Evolutionary conservation across 2,113 vertebrate genomes (phyloP), one percentile per base, ranked within the genome.

Genomic region (Cololabis saira): DNA sequence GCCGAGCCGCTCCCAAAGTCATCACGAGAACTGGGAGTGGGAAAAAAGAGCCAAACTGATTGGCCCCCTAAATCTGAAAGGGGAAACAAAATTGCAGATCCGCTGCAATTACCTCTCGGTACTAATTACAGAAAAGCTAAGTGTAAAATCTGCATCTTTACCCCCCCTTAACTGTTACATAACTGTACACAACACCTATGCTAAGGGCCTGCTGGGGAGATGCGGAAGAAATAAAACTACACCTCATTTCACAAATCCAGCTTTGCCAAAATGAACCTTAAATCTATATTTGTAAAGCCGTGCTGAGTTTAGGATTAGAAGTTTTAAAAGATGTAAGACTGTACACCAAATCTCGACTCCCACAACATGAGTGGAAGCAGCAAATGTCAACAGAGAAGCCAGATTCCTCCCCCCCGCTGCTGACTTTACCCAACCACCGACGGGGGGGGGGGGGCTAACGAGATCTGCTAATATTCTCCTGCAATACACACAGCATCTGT

Each of bases 121-220:
- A 51, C 86, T 90, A 90, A 91, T 92, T 89, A 88, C 79, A 81
- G 86, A 84, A 89, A 88, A 81, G 76, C 82, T 86, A 74, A 90
- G 85, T 84, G 82, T 87, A 75, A 85, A 84, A 87, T 87, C 81
- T 82, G 61, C 84, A 60, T 81, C 77, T 44, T 47, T 47, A 17
- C 17, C n/a, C 8, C 44, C 15, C 19, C 13, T n/a, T 5, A 17
- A n/a, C 21, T 53, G 62, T 27, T 62, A n/a, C n/a, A n/a, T n/a
- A 81, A 88, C 80, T 78, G 86, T 83, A 44, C 12, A 65, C 53
- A 57, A 59, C 27, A 56, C 11, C 30, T 67, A 72, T 44, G 52
- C 61, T 37, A 22, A 49, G 57, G 51, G 43, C 44, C 64, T 45
- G 51, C 55, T n/a, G 61, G 18, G 42, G 37, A 47, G 51, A 37